phyloP scores from a whole-genome alignment of 2,888 invertebrate species.

The Lomographa bimaculata region DNA sequence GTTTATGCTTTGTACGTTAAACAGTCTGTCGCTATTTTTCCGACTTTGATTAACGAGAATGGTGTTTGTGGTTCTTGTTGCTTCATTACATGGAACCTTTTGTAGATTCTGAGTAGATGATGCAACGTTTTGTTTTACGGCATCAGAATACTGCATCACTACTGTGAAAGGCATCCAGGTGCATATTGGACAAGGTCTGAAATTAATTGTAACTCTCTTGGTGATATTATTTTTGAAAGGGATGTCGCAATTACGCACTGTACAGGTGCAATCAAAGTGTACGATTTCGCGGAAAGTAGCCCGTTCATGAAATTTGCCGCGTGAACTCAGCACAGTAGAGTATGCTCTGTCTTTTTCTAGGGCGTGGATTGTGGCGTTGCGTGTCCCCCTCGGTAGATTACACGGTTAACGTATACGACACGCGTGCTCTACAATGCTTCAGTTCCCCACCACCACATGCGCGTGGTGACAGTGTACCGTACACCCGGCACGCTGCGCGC shows the following conservation, averaged over 20 bases:
- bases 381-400: conserved; percentile 36
- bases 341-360: conserved; percentile 40
- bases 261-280: conserved; percentile 24
- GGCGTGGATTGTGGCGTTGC: conserved; percentile 16
- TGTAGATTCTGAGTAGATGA: conserved; percentile 15
- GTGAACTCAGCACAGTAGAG: conserved; percentile 28
- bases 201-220: conserved; percentile 2
- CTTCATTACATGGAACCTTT: no score
- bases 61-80: no score
- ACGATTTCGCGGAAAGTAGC: conserved; percentile 21
- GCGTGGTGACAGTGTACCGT: conserved; percentile 47
- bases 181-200: conserved; percentile 6
- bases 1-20: no score
- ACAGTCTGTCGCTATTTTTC: no score
- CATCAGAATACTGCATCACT: conserved; percentile 11
- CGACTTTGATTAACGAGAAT: no score
- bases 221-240: conserved; percentile 5
- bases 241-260: conserved; percentile 8
- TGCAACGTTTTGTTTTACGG: conserved; percentile 13
- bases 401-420: conserved; percentile 22
- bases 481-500: conserved; percentile 30
- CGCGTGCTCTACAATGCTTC: conserved; percentile 19
- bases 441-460: conserved; percentile 54
- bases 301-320: conserved; percentile 32
- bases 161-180: not conserved